A percentile compares a stretch with the other conserved stretches of the same genome.
Evolutionary conservation across 2,888 invertebrate genomes (phyloP).

Genomic region (Microplitis manilae): DNA sequence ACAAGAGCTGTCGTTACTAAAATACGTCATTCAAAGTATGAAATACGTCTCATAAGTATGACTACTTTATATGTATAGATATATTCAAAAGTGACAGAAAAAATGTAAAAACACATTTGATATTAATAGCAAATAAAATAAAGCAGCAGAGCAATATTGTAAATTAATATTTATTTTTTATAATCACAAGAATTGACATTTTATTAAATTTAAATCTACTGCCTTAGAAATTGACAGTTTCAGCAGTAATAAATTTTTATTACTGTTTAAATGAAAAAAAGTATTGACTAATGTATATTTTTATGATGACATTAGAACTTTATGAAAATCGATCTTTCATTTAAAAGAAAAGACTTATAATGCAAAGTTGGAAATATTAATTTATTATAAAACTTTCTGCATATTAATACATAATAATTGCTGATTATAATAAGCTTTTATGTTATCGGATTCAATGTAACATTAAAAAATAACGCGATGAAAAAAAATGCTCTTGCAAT

Average conservation of each 20-base stretch:
- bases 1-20: neutral
- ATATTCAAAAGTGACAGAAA: neutral
- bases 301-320: neutral
- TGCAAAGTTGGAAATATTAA: neutral
- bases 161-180: too few relatives aligned
- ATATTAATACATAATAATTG: neutral
- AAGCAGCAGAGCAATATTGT: too few relatives aligned
- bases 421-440: neutral
- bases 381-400: neutral
- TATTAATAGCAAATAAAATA: neutral
- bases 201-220: too few relatives aligned
- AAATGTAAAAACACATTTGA: neutral
- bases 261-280: too few relatives aligned
- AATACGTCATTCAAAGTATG: neutral
- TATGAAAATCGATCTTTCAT: neutral
- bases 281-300: too few relatives aligned
- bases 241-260: too few relatives aligned
- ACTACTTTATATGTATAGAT: neutral
- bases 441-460: neutral
- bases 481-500: neutral
- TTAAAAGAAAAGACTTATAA: neutral
- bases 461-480: neutral
- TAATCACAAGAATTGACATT: too few relatives aligned
- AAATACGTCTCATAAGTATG: neutral
- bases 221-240: too few relatives aligned